A percentile compares a stretch with the other conserved stretches of the same genome.
Evolutionary conservation across 2,888 invertebrate genomes (phyloP).

Genomic region (Alloscopus bannaensis): DNA sequence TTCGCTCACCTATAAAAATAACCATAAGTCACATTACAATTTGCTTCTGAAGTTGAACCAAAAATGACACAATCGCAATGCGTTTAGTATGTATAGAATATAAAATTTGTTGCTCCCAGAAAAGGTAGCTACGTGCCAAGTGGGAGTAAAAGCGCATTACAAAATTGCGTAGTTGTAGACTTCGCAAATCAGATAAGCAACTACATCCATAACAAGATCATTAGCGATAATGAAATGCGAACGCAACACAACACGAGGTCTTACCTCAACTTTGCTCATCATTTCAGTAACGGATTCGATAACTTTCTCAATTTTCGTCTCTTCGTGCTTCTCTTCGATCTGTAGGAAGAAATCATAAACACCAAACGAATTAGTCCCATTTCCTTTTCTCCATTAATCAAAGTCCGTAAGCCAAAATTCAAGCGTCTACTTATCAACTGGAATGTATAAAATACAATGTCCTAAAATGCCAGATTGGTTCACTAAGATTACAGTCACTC

Average conservation of each 20-base stretch:
- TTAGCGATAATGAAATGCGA: too few relatives aligned
- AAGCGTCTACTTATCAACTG: background rate
- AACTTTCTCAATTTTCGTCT: slow-evolving; percentile 50
- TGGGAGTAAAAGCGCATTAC: slow-evolving; percentile 51
- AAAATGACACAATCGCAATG: too few relatives aligned
- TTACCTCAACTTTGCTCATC: slow-evolving; percentile 60
- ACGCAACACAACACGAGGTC: background rate
- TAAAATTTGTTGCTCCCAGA: background rate
- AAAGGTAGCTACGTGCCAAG: slow-evolving; percentile 40
- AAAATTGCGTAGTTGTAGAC: slow-evolving; percentile 48
- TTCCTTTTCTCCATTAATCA: slow-evolving; percentile 33
- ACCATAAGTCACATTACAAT: background rate
- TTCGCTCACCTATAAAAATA: slow-evolving; percentile 45
- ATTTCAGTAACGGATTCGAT: slow-evolving; percentile 58
- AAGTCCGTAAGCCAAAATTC: background rate
- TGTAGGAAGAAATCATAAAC: slow-evolving; percentile 25
- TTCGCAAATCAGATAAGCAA: slow-evolving; percentile 46
- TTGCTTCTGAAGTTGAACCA: background rate
- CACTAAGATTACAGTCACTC: too few relatives aligned
- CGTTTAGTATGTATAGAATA: too few relatives aligned
- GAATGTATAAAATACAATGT: too few relatives aligned
- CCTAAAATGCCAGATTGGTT: too few relatives aligned
- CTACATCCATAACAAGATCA: too few relatives aligned
- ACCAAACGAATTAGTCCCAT: slow-evolving; percentile 11
- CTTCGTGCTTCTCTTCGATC: slow-evolving; percentile 55